Evolutionary conservation across 2,888 invertebrate genomes (phyloP), one percentile per base, ranked within the genome.

Genomic region (Polymixis lichenea): DNA sequence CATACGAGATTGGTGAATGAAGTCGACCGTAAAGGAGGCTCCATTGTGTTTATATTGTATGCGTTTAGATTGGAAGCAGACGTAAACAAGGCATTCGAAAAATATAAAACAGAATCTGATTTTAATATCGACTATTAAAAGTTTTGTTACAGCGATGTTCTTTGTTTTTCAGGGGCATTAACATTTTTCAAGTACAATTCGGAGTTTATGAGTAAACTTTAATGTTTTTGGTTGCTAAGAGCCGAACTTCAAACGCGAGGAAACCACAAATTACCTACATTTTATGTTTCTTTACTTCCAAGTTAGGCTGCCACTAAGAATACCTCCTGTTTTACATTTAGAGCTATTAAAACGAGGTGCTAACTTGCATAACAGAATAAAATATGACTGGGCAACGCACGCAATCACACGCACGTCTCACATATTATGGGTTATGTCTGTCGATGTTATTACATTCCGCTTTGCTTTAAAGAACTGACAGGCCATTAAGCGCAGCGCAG

Each of bases 291-390:
- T 61, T 46, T 25, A 17, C 60, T 67, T n/a, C 25, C 53, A 79
- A 77, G 64, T 68, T 43, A 58, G 19, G 49, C 38, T 49, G 38
- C 19, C 53, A 60, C 22, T 60, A 81, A 32, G 11, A 28, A 49
- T 17, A 38, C 28, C 53, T 60, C 51, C n/a, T 8, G 60, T 55
- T 75, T 81, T 60, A 77, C 62, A 74, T 81, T 78, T 32, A 17
- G 13, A 64, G 43, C 32, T 11, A 66, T 81, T 75, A 66, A 66
- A 82, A 75, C 49, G 76, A 46, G 64, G 32, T 49, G 76, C 11
- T 65, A 75, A 66, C 60, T 81, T 81, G 22, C 82, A 32, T 75
- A 81, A 82, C 65, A 61, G 25, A 65, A 65, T 65, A 65, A 80
- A 53, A 66, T 65, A 66, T 51, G 25, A 38, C 17, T 55, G 46